Conservation (phyloP, 2,888 invertebrate species). For the Coelinius sp. region DNA sequence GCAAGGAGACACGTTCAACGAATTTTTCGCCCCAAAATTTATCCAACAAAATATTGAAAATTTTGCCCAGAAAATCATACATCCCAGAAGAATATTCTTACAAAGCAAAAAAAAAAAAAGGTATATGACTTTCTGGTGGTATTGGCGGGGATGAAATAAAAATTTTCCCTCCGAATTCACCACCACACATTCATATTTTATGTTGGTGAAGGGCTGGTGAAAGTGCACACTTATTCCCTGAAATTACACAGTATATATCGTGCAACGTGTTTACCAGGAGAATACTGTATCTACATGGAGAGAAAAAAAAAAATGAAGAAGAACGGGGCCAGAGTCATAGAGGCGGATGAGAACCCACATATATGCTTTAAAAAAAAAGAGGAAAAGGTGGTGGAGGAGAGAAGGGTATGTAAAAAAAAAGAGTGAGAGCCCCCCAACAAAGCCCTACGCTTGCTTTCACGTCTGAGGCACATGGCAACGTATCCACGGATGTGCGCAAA, state of each 20-base stretch:
- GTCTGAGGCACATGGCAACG: constrained; percentile 37
- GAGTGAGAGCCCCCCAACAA: constrained; percentile 35
- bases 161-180: background rate
- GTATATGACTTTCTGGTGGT: background rate
- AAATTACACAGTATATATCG: constrained; percentile 17
- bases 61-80: background rate
- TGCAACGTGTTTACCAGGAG: constrained; percentile 29
- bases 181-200: background rate
- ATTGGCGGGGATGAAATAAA: background rate
- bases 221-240: constrained; percentile 18
- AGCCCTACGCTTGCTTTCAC: constrained; percentile 45
- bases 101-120: background rate
- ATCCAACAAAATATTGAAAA: background rate
- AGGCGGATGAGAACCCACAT: constrained; percentile 18
- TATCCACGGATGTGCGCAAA: constrained; percentile 34
- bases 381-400: background rate
- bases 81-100: background rate
- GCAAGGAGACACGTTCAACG: constrained; percentile 1
- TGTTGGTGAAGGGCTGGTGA: constrained; percentile 15
- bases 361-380: background rate
- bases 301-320: constrained; percentile 17
- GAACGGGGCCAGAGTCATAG: constrained; percentile 27
- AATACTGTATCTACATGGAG: constrained; percentile 15
- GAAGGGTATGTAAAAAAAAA: background rate
- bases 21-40: constrained; percentile 7